Conservation (phyloP, 2,797 vertebrate species). For the Enteromius argenteus region DNA sequence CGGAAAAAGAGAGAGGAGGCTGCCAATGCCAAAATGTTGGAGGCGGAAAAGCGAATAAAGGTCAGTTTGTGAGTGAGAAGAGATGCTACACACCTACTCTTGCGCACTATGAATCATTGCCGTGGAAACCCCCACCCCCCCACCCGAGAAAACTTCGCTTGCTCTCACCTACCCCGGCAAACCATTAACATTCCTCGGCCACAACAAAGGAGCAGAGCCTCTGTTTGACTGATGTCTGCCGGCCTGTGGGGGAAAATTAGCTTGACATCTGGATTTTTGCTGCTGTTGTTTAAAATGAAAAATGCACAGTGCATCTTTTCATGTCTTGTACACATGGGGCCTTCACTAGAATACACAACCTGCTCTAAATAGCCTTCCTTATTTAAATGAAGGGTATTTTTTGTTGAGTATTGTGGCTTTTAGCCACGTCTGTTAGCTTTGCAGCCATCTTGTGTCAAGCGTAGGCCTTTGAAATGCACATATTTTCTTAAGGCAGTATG, state of each 20-base stretch:
- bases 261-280: slow-evolving; percentile 41
- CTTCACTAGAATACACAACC: slow-evolving; percentile 12
- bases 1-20: slow-evolving; percentile 98
- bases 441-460: neutral
- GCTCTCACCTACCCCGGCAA: slow-evolving; percentile 5
- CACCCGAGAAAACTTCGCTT: neutral
- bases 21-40: slow-evolving; percentile 98
- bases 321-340: neutral
- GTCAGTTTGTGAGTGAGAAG: slow-evolving; percentile 78
- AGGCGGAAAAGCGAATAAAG: slow-evolving; percentile 99
- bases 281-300: slow-evolving; percentile 33
- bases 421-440: neutral
- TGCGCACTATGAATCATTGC: slow-evolving; percentile 12
- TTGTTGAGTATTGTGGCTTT: neutral
- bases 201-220: slow-evolving; percentile 26
- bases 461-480: neutral
- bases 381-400: neutral
- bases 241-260: slow-evolving; percentile 29
- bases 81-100: slow-evolving; percentile 40
- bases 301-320: slow-evolving; percentile 31
- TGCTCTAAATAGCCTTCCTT: neutral
- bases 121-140: slow-evolving; percentile 9
- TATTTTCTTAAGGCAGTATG: neutral
- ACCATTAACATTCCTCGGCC: slow-evolving; percentile 24
- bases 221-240: slow-evolving; percentile 36